Evolutionary conservation across 1,140 invertebrate genomes (phyloP), one percentile per base, ranked within the genome.

Genomic region (Colletes gigas): DNA sequence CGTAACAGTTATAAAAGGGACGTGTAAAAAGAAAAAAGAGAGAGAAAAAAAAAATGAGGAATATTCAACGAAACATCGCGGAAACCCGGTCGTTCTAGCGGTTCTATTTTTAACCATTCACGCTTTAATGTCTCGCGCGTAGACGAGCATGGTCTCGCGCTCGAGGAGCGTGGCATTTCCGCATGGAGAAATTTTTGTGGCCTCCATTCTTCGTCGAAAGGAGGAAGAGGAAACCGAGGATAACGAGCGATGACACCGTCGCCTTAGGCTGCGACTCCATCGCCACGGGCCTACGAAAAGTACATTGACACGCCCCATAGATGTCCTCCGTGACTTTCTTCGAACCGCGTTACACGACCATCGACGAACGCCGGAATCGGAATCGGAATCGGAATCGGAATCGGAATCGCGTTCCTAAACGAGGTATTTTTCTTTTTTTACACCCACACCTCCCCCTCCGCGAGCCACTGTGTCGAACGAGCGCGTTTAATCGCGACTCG

Each of bases 111-210:
- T 81, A 77, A 52, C 55, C 71, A 68, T 78, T 80, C 78, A 74
- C 77, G 69, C 78, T 85, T 75, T 83, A 71, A 57, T 41, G 59
- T 52, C 30, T 71, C 65, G 55, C 80, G 39, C 81, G 73, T 76
- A 65, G 65, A 73, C 59, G 57, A 59, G 47, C 39, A 63, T n/a
- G 66, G 50, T 71, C 73, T 47, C 77, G 59, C 59, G 77, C 69
- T 50, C 70, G 54, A 52, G 62, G 59, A 81, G 77, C 78, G 83
- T 84, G 71, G 77, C 83, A 78, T 80, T 83, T 84, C 81, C 83
- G 83, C 81, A 62, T 72, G 71, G 77, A 81, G 72, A 85, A 81
- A 85, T 81, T 84, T 84, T 85, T 72, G 83, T 71, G 72, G 71
- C 69, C 75, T 82, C 79, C 68, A 78, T 78, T 78, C 69, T 54